Base-by-base conservation (phyloP, 2,113 vertebrate species). In the Channa argus region DNA sequence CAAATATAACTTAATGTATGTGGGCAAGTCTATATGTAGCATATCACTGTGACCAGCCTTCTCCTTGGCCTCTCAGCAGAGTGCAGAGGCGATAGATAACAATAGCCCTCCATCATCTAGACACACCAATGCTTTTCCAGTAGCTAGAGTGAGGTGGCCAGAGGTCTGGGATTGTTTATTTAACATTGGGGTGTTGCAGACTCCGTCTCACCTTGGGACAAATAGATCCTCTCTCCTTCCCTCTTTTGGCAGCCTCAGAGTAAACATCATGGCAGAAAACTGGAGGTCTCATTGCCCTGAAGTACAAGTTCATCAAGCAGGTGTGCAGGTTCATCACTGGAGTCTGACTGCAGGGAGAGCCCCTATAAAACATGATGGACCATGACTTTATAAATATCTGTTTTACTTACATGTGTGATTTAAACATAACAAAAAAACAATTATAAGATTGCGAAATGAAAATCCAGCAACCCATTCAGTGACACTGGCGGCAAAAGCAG, bases 101-200 rank as follows among this genome's bases (percentile, higher is more conserved):
- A 91, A 87, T 79, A 90, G 89, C 87, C 84, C 85, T 93, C 91
- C 89, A 93, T 93, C 91, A 92, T 91, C 79, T 59, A 59, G 88
- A 92, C 87, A 91, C 84, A 78, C 87, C 90, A 79, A 87, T 85
- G 84, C 84, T 84, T 87, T 90, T 89, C 88, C 79, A 83, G 84
- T 88, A 85, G 88, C 86, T 87, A 63, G 77, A 89, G 80, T 86
- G 84, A 79, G 85, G 83, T 71, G 84, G 84, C 87, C 86, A 91
- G 87, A 90, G 90, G 86, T 88, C 91, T 88, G 82, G 77, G 87
- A 87, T 90, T 92, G 88, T 92, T 92, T 93, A 92, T 91, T 92
- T 91, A 92, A 92, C 86, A 84, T 71, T 10, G 62, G 67, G 71
- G 82, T 79, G 85, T 80, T 79, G 74, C 74, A 77, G 86, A 86